phyloP scores from a whole-genome alignment of 2,797 vertebrate genomes.

The Rousettus madagascariensis region DNA sequence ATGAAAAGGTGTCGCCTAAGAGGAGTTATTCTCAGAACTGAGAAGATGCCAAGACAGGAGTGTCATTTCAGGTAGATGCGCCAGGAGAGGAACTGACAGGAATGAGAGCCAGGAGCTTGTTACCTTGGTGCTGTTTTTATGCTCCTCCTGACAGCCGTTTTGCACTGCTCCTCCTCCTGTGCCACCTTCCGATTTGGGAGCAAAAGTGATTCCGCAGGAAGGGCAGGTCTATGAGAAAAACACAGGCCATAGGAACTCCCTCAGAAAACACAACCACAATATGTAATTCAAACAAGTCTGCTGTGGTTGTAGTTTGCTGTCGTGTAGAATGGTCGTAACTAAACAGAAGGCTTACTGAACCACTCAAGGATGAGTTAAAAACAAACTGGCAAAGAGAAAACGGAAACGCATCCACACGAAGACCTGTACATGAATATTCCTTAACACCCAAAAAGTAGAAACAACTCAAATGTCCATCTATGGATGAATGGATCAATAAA shows the following conservation, averaged over 20 bases:
- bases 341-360: background rate
- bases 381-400: background rate
- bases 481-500: background rate
- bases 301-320: background rate
- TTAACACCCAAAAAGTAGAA: background rate
- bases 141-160: conserved; percentile 93
- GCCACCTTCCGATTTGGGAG: conserved; percentile 86
- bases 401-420: background rate
- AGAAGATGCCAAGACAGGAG: conserved; percentile 46
- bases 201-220: conserved; percentile 88
- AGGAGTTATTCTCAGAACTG: conserved; percentile 24
- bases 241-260: conserved; percentile 51
- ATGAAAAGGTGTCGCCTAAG: background rate
- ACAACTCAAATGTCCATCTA: background rate
- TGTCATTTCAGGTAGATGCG: conserved; percentile 45
- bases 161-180: conserved; percentile 88
- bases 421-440: background rate
- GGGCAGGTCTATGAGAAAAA: conserved; percentile 89
- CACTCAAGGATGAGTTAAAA: background rate
- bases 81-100: conserved; percentile 35
- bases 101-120: conserved; percentile 44
- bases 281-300: background rate
- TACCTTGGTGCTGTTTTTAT: conserved; percentile 89
- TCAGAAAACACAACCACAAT: background rate
- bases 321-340: background rate